Percentiles rank a stretch among this genome's conserved stretches.
Evolutionary conservation across 2,113 vertebrate species (phyloP).

Genomic region (Tretioscincus oriximinensis): DNA sequence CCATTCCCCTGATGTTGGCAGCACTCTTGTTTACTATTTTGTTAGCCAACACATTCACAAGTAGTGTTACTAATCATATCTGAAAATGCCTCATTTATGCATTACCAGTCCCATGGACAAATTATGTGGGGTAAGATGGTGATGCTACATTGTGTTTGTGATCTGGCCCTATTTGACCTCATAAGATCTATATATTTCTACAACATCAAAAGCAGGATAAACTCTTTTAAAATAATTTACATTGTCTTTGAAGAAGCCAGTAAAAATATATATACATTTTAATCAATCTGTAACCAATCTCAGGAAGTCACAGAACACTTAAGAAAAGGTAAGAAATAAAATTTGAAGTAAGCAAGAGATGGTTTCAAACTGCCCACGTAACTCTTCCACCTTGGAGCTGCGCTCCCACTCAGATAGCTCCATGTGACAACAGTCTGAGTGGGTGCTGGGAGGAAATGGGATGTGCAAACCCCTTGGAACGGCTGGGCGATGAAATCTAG

Average conservation of each 20-base stretch:
- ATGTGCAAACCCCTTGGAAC: neutral
- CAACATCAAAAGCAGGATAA: neutral
- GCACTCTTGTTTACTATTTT: neutral
- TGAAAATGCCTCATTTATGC: neutral
- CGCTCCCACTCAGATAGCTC: neutral
- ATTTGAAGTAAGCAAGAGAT: neutral
- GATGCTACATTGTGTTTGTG: neutral
- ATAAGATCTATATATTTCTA: neutral
- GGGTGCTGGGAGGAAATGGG: neutral
- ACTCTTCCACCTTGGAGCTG: neutral
- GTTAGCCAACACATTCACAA: neutral
- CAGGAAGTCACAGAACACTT: neutral
- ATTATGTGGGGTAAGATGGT: neutral
- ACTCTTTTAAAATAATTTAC: neutral
- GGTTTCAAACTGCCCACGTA: neutral
- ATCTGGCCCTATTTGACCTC: neutral
- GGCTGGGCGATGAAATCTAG: neutral
- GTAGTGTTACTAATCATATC: neutral
- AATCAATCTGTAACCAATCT: neutral
- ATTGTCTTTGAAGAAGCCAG: neutral
- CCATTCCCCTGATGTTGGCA: neutral
- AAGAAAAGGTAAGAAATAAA: neutral
- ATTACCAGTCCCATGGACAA: neutral
- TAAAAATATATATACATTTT: neutral
- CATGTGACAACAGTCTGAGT: neutral